Evolutionary conservation across 2,888 invertebrate genomes (phyloP).

Genomic region (Polietes domitor): DNA sequence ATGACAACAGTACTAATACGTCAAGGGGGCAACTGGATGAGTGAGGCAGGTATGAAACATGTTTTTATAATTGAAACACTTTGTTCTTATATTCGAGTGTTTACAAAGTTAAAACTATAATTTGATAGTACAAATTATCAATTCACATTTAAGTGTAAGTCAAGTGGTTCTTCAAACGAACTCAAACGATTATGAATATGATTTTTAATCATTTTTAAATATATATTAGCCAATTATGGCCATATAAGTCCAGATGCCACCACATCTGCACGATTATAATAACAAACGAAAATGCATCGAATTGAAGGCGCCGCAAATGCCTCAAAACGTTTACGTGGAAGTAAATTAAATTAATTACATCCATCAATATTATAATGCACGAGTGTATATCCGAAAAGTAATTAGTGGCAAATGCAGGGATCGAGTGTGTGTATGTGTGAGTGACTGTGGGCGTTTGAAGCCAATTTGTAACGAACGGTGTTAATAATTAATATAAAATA

Average conservation of each 20-base stretch:
- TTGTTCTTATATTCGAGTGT: too few species aligned
- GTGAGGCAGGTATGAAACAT: too few species aligned
- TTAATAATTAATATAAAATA: conserved; percentile 58
- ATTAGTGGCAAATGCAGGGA: conserved; percentile 53
- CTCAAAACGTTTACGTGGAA: background rate
- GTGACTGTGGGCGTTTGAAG: background rate
- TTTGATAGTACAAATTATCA: background rate
- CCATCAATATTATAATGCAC: conserved; percentile 35
- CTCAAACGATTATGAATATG: too few species aligned
- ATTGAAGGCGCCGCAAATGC: background rate
- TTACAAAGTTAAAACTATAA: background rate
- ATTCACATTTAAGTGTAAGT: too few species aligned
- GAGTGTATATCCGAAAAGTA: conserved; percentile 50
- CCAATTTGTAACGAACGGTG: background rate
- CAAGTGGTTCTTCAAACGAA: too few species aligned
- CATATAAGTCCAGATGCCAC: too few species aligned
- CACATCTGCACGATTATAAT: background rate
- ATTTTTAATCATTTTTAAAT: too few species aligned
- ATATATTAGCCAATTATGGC: too few species aligned
- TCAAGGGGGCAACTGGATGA: background rate
- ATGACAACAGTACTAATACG: background rate
- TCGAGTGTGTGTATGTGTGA: conserved; percentile 10
- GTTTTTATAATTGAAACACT: too few species aligned
- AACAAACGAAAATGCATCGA: background rate
- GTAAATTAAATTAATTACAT: conserved; percentile 64